Evolutionary conservation across 2,113 vertebrate species (phyloP).

Genomic region (Rana temporaria): DNA sequence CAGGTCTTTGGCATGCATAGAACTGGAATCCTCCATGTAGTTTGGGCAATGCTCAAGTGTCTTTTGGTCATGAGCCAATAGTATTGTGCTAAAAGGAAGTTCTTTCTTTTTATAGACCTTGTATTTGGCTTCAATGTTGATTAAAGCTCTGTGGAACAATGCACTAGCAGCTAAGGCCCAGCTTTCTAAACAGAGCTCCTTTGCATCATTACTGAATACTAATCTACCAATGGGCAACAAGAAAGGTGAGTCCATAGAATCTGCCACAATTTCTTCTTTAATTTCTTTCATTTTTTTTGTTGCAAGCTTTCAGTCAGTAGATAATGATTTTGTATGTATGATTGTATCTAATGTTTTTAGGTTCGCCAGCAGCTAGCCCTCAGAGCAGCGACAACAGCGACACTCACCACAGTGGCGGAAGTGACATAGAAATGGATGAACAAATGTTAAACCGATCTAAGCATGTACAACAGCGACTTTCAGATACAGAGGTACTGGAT

Average conservation of each 20-base stretch:
- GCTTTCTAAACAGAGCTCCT: constrained; percentile 98
- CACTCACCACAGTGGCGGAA: constrained; percentile 95
- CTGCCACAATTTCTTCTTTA: neutral
- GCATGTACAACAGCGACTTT: constrained; percentile 91
- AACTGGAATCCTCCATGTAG: too few relatives aligned
- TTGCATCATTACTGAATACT: constrained; percentile 96
- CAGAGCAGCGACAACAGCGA: constrained; percentile 99
- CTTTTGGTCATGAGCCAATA: neutral
- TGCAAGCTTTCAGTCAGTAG: too few relatives aligned
- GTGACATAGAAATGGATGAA: constrained; percentile 98
- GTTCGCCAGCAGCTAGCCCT: constrained; percentile 93
- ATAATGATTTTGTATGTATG: neutral
- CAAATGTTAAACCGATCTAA: constrained; percentile 91
- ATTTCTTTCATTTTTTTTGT: too few relatives aligned
- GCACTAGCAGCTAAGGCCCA: constrained; percentile 96
- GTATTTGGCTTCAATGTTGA: constrained; percentile 98
- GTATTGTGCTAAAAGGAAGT: neutral
- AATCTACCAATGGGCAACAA: constrained; percentile 97
- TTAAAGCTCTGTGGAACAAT: constrained; percentile 99
- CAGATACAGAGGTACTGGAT: constrained; percentile 90
- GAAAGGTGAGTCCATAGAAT: constrained; percentile 81
- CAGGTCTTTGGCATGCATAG: too few relatives aligned
- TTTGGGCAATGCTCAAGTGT: too few relatives aligned
- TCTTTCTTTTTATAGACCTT: constrained; percentile 80
- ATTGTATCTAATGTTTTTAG: constrained; percentile 68